Conservation (phyloP, 2,888 invertebrate species). For the Eucera pruinosa region DNA sequence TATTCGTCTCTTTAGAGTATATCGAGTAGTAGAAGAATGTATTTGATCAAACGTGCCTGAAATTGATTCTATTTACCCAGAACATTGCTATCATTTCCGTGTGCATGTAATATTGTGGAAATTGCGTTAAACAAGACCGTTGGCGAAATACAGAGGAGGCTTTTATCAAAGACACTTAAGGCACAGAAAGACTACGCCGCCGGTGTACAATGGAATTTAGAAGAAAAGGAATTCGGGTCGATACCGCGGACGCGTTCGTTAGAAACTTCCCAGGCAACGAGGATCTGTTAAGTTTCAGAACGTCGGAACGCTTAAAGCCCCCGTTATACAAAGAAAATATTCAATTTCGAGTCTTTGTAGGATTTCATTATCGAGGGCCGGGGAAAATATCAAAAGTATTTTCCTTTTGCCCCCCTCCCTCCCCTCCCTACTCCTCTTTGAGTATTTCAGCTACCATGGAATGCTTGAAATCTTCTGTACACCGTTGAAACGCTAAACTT, state of each 20-base stretch:
- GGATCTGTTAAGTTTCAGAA: slow-evolving; percentile 22
- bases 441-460: not conserved
- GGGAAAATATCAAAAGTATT: slow-evolving; percentile 39
- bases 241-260: slow-evolving; percentile 29
- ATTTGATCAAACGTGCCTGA: too few species aligned
- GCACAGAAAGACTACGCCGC: not conserved
- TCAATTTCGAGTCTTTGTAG: slow-evolving; percentile 38
- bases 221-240: slow-evolving; percentile 33
- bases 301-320: slow-evolving; percentile 27
- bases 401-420: not conserved
- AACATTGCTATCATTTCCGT: too few species aligned
- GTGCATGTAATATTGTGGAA: not conserved
- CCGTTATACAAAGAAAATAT: slow-evolving; percentile 41
- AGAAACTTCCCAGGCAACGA: slow-evolving; percentile 1
- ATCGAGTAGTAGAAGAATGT: too few species aligned
- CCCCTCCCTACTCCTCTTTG: too few species aligned
- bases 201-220: slow-evolving; percentile 17
- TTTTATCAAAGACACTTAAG: slow-evolving; percentile 15
- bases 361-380: slow-evolving; percentile 35
- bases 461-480: slow-evolving; percentile 8
- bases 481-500: slow-evolving; percentile 12
- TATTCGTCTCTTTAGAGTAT: too few species aligned
- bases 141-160: not conserved
- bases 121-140: slow-evolving; percentile 5
- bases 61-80: too few species aligned